Evolutionary conservation across 2,888 invertebrate species (phyloP).

Genomic region (Apamea crenata): DNA sequence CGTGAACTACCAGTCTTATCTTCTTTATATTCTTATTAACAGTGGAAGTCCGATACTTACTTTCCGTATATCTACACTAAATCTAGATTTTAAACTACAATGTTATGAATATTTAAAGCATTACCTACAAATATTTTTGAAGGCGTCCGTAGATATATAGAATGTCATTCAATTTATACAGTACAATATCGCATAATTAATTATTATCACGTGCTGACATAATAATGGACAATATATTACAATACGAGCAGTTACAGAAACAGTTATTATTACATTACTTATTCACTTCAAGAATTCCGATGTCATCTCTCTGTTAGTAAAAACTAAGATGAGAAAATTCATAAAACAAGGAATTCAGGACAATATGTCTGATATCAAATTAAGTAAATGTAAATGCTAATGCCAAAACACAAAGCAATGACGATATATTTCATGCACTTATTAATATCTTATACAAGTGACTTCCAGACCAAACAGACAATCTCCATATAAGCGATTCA

Average conservation of each 20-base stretch:
- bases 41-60: background rate
- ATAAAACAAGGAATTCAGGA: constrained; percentile 44
- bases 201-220: constrained; percentile 42
- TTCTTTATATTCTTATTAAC: constrained; percentile 14
- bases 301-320: constrained; percentile 25
- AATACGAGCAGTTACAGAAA: constrained; percentile 14
- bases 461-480: constrained; percentile 22
- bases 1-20: constrained; percentile 16
- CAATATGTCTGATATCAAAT: constrained; percentile 43
- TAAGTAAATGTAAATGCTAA: constrained; percentile 21
- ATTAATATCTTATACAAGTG: constrained; percentile 21
- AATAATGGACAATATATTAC: constrained; percentile 28
- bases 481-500: constrained; percentile 32
- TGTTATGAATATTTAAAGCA: background rate
- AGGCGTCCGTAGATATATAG: background rate
- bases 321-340: constrained; percentile 21
- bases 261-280: constrained; percentile 30
- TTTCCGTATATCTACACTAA: background rate
- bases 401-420: constrained; percentile 19
- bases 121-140: background rate
- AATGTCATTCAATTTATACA: constrained; percentile 3
- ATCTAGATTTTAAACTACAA: background rate
- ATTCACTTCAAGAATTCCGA: constrained; percentile 43
- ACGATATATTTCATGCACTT: constrained; percentile 14
- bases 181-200: constrained; percentile 12